phyloP scores from a whole-genome alignment of 2,888 invertebrate species.

The Euclidia mi region DNA sequence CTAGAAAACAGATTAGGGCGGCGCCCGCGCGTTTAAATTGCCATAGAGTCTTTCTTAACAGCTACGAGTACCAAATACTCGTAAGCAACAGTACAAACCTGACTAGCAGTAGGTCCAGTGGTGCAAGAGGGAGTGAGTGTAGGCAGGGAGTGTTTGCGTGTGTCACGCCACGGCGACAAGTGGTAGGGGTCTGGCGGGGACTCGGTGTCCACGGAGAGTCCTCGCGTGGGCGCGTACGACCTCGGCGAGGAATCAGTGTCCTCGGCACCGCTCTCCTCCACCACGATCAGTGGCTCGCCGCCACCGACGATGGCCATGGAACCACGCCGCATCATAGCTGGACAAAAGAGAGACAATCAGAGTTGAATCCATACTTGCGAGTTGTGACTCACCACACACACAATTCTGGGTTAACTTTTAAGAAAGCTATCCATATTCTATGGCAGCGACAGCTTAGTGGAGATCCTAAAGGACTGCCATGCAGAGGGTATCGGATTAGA shows the following conservation, averaged over 20 bases:
- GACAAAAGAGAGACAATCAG: too few relatives aligned
- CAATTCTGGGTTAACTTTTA: too few relatives aligned
- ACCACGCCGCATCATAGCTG: constrained; percentile 91
- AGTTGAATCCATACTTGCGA: too few relatives aligned
- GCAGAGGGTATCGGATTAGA: too few relatives aligned
- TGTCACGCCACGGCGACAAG: constrained; percentile 95
- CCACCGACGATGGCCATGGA: constrained; percentile 91
- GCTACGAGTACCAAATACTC: too few relatives aligned
- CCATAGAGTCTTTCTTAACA: too few relatives aligned
- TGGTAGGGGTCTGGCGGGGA: constrained; percentile 95
- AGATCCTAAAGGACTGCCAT: too few relatives aligned
- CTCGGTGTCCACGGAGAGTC: constrained; percentile 93
- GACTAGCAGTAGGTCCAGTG: constrained; percentile 96
- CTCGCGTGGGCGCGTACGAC: constrained; percentile 89
- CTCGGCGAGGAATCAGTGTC: constrained; percentile 91
- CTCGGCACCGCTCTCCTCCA: constrained; percentile 93
- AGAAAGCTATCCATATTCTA: too few relatives aligned
- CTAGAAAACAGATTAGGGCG: too few relatives aligned
- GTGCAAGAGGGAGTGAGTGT: constrained; percentile 96
- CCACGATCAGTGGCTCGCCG: constrained; percentile 95
- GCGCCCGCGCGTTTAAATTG: too few relatives aligned
- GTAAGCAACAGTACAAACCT: constrained; percentile 92
- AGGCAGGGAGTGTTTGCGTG: constrained; percentile 95
- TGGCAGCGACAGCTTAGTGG: too few relatives aligned
- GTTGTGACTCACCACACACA: too few relatives aligned